Evolutionary conservation across 2,113 vertebrate genomes (phyloP).

Genomic region (Ameiurus melas): DNA sequence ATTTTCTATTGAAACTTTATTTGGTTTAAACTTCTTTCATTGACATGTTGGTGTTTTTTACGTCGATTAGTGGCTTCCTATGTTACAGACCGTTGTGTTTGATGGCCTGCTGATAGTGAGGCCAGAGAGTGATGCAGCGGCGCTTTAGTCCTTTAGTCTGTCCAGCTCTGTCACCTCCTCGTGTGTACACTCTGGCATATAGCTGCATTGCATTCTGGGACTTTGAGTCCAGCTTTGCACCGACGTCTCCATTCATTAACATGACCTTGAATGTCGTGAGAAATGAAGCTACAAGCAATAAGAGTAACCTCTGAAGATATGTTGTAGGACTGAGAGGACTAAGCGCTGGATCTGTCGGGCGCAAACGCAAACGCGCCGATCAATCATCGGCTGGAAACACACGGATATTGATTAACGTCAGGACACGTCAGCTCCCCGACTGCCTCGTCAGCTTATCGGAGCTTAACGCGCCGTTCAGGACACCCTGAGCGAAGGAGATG

Average conservation of each 20-base stretch:
- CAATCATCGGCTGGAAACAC: constrained; percentile 65
- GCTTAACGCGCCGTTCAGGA: constrained; percentile 43
- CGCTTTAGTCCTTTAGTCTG: neutral
- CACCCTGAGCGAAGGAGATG: constrained; percentile 57
- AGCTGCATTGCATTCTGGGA: constrained; percentile 21
- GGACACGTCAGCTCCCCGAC: constrained; percentile 67
- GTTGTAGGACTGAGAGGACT: neutral
- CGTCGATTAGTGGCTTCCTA: neutral
- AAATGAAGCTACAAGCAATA: too few species aligned
- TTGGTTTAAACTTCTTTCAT: neutral
- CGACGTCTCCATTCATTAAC: too few species aligned
- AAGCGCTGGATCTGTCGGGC: constrained; percentile 54
- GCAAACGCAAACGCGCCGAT: constrained; percentile 58
- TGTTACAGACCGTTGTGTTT: neutral
- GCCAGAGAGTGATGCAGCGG: neutral
- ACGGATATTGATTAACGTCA: constrained; percentile 72
- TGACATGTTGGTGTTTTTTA: neutral
- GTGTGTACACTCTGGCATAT: neutral
- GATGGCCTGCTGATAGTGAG: neutral
- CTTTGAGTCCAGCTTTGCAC: neutral
- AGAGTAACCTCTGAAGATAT: neutral
- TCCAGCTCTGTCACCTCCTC: neutral
- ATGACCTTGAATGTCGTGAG: too few species aligned
- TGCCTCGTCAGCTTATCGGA: constrained; percentile 69
- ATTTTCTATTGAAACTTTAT: neutral